A percentile compares a stretch with the other conserved stretches of the same genome.
Conservation (phyloP, 2,113 vertebrate genomes). For the Colossoma macropomum region DNA sequence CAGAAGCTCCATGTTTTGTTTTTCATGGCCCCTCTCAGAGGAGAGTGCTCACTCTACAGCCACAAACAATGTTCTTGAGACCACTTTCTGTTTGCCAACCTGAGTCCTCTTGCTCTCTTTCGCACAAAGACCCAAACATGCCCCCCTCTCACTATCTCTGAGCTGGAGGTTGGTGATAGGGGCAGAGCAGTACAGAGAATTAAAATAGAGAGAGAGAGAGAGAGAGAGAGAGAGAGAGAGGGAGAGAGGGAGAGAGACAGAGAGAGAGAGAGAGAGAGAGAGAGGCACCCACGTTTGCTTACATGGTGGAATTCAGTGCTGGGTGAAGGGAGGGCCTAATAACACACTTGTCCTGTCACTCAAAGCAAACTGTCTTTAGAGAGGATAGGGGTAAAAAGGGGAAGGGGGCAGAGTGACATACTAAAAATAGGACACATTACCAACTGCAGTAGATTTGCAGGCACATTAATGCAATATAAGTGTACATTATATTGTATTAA, state of each 20-base stretch:
- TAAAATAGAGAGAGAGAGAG: constrained; percentile 58
- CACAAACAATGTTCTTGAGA: constrained; percentile 56
- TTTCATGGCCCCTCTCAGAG: constrained; percentile 64
- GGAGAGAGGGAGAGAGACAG: constrained; percentile 27
- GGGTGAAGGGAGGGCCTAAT: constrained; percentile 66
- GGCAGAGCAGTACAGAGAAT: constrained; percentile 44
- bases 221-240: constrained; percentile 41
- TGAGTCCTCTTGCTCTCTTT: constrained; percentile 55
- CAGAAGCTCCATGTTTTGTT: constrained; percentile 67
- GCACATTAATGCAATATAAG: not conserved
- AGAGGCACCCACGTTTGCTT: constrained; percentile 70
- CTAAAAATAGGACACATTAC: constrained; percentile 75
- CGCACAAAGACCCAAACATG: constrained; percentile 34
- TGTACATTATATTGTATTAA: not conserved
- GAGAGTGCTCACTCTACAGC: constrained; percentile 60
- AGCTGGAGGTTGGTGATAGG: constrained; percentile 59
- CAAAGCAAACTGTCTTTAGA: constrained; percentile 62
- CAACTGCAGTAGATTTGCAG: constrained; percentile 28
- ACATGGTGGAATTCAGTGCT: constrained; percentile 75
- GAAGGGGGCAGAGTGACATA: constrained; percentile 57
- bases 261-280: constrained; percentile 17
- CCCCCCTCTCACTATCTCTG: constrained; percentile 52
- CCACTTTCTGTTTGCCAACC: constrained; percentile 54
- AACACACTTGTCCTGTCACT: constrained; percentile 83
- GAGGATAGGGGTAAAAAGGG: not conserved